phyloP scores from a whole-genome alignment of 2,888 invertebrate species.

The Phymatocera aterrima region DNA sequence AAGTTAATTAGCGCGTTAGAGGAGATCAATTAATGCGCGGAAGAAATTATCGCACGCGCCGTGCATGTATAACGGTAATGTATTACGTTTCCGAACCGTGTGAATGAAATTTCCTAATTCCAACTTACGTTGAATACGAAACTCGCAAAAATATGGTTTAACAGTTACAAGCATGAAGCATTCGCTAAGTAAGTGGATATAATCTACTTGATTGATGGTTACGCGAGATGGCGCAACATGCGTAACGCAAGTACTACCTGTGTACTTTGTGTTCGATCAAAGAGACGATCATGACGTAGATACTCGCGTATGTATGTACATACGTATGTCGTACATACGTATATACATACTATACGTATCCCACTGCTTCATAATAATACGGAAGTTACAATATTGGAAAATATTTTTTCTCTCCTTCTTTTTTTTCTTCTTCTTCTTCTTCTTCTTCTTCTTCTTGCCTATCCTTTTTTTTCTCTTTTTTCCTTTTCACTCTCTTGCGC shows the following conservation, averaged over 20 bases:
- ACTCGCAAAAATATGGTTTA: conserved; percentile 3
- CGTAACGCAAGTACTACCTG: not conserved
- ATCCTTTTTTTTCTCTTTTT: no score
- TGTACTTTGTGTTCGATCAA: conserved; percentile 5
- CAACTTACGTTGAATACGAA: not conserved
- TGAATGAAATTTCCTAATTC: conserved; percentile 18
- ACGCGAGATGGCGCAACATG: not conserved
- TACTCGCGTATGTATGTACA: not conserved
- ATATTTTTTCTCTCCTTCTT: not conserved
- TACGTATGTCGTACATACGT: no score
- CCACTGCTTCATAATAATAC: not conserved
- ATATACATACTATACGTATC: no score
- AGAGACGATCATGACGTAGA: not conserved
- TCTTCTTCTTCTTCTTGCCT: no score
- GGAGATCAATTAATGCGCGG: not conserved
- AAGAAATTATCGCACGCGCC: conserved; percentile 28
- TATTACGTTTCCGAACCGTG: not conserved
- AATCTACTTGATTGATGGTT: conserved; percentile 37
- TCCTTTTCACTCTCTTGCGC: no score
- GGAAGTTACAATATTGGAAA: not conserved
- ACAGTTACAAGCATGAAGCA: not conserved
- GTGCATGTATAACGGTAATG: conserved; percentile 1
- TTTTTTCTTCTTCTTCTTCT: not conserved
- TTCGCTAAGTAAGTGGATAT: conserved; percentile 7
- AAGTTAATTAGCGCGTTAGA: not conserved